Evolutionary conservation across 2,113 vertebrate genomes (phyloP).

Genomic region (Turnix velox): DNA sequence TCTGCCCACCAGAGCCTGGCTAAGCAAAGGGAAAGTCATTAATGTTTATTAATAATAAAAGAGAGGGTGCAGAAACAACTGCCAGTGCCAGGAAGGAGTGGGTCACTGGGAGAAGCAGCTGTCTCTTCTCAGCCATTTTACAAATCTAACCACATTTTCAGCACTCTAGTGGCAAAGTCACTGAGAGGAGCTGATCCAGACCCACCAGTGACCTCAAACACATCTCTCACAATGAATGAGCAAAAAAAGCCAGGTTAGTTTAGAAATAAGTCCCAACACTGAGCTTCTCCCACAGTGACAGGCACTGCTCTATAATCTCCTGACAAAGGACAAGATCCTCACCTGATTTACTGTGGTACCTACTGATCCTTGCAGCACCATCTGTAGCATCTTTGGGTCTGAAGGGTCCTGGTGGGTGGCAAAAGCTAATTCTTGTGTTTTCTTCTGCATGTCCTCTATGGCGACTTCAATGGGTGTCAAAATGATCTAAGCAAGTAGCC

Average conservation of each 20-base stretch:
- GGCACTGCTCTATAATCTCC: not conserved
- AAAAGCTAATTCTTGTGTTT: constrained; percentile 96
- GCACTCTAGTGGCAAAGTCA: not conserved
- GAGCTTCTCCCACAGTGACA: not conserved
- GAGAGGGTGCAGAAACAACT: not conserved
- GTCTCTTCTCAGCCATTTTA: not conserved
- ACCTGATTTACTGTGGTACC: constrained; percentile 99
- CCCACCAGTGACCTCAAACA: not conserved
- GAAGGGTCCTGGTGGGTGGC: constrained; percentile 97
- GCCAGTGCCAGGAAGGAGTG: not conserved
- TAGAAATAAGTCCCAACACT: not conserved
- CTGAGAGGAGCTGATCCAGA: not conserved
- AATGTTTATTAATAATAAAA: not conserved
- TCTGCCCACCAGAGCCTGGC: not conserved
- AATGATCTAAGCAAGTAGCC: constrained; percentile 80
- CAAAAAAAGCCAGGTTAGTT: not conserved
- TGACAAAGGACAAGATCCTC: not conserved
- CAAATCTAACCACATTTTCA: not conserved
- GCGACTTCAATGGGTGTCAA: constrained; percentile 97
- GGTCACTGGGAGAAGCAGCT: not conserved
- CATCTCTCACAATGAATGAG: not conserved
- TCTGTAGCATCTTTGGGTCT: constrained; percentile 98
- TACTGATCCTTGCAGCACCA: constrained; percentile 99
- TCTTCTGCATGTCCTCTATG: constrained; percentile 99
- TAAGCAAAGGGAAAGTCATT: not conserved